phyloP scores from a whole-genome alignment of 2,888 invertebrate genomes.

The Synergus gifuensis region DNA sequence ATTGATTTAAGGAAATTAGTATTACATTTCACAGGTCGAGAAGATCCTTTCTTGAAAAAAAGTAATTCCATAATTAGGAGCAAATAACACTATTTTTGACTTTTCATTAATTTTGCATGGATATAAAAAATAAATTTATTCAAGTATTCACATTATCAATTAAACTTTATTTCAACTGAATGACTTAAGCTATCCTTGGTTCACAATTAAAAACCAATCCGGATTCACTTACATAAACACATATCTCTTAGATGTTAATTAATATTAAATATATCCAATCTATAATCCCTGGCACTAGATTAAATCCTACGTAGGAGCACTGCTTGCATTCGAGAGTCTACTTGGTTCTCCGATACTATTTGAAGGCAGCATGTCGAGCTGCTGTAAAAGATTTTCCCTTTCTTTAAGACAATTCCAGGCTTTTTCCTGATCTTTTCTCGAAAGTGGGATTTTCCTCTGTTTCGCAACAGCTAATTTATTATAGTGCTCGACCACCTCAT shows the following conservation, averaged over 20 bases:
- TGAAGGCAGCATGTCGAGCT: slow-evolving; percentile 72
- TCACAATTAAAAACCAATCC: background rate
- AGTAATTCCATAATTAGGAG: too few relatives aligned
- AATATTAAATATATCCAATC: background rate
- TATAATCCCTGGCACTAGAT: background rate
- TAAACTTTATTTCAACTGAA: slow-evolving; percentile 22
- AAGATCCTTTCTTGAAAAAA: too few relatives aligned
- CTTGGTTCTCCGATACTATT: slow-evolving; percentile 71
- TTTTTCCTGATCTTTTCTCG: slow-evolving; percentile 89
- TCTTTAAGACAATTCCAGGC: slow-evolving; percentile 80
- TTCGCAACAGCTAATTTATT: slow-evolving; percentile 89
- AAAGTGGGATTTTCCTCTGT: slow-evolving; percentile 88
- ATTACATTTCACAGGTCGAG: too few relatives aligned
- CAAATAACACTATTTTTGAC: too few relatives aligned
- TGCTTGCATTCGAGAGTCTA: slow-evolving; percentile 43
- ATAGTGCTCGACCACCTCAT: slow-evolving; percentile 89
- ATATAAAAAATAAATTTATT: background rate
- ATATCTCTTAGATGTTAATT: background rate
- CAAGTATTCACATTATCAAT: background rate
- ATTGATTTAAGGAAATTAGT: too few relatives aligned
- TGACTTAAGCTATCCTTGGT: background rate
- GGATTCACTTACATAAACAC: slow-evolving; percentile 1
- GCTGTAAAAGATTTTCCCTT: slow-evolving; percentile 72
- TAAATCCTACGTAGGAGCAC: slow-evolving; percentile 10
- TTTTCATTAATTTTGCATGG: too few relatives aligned